A percentile compares a stretch with the other conserved stretches of the same genome.
These are phyloP conservation scores for Arizona elegans DNA, from an alignment of 2,113 vertebrate species.

Conservation along the genomic window DNA sequence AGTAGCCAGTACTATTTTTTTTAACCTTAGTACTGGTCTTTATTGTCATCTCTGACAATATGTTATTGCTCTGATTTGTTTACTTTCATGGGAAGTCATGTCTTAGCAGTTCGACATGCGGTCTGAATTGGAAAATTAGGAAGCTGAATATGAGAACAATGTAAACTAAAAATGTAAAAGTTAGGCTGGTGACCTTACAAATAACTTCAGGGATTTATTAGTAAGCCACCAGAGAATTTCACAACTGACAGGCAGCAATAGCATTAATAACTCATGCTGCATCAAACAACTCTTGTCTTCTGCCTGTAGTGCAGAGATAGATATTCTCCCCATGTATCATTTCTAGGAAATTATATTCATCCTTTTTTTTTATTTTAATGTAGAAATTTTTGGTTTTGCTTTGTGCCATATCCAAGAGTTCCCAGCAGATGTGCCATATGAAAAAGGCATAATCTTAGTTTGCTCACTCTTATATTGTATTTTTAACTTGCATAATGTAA, in stretches of 20 bases:
- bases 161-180: not conserved
- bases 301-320: not conserved
- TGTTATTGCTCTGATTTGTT: not conserved
- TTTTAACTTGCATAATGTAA: not conserved
- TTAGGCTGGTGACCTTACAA: not conserved
- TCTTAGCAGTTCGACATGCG: not conserved
- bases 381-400: not conserved
- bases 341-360: not conserved
- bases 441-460: not conserved
- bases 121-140: not conserved
- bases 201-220: not conserved
- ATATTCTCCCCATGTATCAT: not conserved
- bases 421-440: not conserved
- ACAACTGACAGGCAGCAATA: not conserved
- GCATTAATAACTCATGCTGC: not conserved
- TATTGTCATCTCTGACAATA: not conserved
- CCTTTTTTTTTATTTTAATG: not conserved
- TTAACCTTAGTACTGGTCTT: not conserved
- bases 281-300: not conserved
- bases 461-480: not conserved
- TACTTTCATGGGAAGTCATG: not conserved
- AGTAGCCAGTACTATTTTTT: not conserved
- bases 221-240: not conserved
- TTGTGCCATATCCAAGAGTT: not conserved
- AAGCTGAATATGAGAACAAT: not conserved